Evolutionary conservation across 2,888 invertebrate species (phyloP).

Genomic region (Tenthredo amoena): DNA sequence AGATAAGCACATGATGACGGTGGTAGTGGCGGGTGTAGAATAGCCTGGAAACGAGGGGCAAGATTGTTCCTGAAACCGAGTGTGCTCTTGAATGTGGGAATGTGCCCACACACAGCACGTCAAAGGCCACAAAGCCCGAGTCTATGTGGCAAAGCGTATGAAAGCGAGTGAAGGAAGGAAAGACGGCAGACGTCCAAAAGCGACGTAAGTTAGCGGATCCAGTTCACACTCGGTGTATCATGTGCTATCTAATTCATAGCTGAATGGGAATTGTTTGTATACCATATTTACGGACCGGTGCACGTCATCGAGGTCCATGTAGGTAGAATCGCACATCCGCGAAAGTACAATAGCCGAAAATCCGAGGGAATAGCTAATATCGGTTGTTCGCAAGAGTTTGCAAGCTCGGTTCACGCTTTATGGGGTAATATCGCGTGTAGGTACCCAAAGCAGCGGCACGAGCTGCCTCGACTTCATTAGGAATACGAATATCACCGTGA

Average conservation of each 20-base stretch:
- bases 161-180: not conserved
- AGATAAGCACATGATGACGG: slow-evolving; percentile 1
- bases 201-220: not conserved
- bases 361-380: not conserved
- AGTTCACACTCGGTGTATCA: not conserved
- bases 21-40: not conserved
- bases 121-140: slow-evolving; percentile 29
- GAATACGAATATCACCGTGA: not conserved
- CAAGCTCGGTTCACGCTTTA: not conserved
- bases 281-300: not conserved
- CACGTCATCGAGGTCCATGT: not conserved
- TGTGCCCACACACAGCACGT: slow-evolving; percentile 19
- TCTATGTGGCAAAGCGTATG: not conserved
- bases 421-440: not conserved
- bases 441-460: not conserved
- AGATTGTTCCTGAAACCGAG: not conserved
- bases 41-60: slow-evolving; percentile 9
- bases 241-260: not conserved
- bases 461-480: not conserved
- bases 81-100: slow-evolving; percentile 26
- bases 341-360: not conserved
- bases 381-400: not conserved
- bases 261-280: not conserved
- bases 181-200: slow-evolving; percentile 1
- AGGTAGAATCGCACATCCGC: not conserved